A percentile compares a stretch with the other conserved stretches of the same genome.
Conservation (phyloP, 2,888 invertebrate species). For the Limnephilus rhombicus region DNA sequence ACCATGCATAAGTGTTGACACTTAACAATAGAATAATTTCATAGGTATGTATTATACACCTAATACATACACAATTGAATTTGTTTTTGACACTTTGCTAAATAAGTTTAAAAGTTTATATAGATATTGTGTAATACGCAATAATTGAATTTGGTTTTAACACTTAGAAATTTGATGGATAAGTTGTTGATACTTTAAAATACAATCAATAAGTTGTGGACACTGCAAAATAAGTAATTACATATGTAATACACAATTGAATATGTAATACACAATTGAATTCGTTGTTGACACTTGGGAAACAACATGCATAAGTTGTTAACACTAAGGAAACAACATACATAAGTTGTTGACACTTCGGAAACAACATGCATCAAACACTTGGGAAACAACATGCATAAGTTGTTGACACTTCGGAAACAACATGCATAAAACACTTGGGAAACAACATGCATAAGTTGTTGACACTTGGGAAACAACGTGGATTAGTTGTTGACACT, state of each 20-base stretch:
- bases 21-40: too few species aligned
- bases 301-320: neutral
- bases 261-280: constrained; percentile 11
- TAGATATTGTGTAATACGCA: too few species aligned
- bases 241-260: constrained; percentile 13
- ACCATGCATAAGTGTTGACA: neutral
- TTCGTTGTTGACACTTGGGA: neutral
- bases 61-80: too few species aligned
- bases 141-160: neutral
- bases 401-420: too few species aligned
- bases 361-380: too few species aligned
- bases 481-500: neutral
- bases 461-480: neutral
- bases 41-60: too few species aligned
- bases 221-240: neutral
- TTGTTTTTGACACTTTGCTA: neutral
- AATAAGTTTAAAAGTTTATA: neutral
- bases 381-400: too few species aligned
- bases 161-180: neutral
- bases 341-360: too few species aligned
- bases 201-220: neutral
- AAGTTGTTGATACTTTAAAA: neutral
- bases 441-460: too few species aligned
- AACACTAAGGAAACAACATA: neutral
- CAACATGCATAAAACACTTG: too few species aligned